Percentiles rank a stretch among this genome's conserved stretches.
These are phyloP conservation scores for Squalus acanthias DNA, from an alignment of 2,797 vertebrate genomes.

Conservation along the genomic window DNA sequence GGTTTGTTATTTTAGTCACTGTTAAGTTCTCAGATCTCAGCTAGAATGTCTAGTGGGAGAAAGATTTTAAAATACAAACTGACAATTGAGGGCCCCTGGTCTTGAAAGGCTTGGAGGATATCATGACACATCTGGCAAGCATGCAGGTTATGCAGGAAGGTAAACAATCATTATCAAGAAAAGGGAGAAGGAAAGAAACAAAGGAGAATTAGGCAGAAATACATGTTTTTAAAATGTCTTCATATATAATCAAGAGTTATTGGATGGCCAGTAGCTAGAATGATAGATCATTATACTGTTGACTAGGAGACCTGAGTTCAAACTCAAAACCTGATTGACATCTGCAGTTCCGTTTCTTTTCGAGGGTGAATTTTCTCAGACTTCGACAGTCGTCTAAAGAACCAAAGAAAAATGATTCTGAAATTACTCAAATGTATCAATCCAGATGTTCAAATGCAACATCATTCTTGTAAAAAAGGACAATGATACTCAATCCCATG, in stretches of 20 bases:
- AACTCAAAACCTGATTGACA: background rate
- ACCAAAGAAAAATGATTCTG: background rate
- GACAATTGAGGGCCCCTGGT: background rate
- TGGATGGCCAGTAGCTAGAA: background rate
- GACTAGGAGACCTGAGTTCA: background rate
- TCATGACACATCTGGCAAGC: background rate
- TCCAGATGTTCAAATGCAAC: background rate
- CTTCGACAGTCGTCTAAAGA: background rate
- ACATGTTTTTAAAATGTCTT: background rate
- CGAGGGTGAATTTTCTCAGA: background rate
- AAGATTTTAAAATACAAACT: background rate
- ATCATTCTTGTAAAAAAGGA: background rate
- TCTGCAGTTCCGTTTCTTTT: background rate
- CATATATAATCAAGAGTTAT: background rate
- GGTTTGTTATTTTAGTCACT: constrained; percentile 20
- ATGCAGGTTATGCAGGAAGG: background rate
- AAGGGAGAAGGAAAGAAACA: background rate
- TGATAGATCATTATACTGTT: background rate
- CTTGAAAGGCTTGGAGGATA: background rate
- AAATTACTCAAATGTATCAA: background rate
- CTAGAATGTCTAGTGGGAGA: background rate
- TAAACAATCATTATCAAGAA: background rate
- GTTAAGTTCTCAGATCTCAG: background rate
- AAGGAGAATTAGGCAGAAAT: background rate
- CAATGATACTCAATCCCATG: background rate